These are phyloP conservation scores for Alces alces DNA, from an alignment of 2,113 vertebrate species.

Conservation along the genomic window DNA sequence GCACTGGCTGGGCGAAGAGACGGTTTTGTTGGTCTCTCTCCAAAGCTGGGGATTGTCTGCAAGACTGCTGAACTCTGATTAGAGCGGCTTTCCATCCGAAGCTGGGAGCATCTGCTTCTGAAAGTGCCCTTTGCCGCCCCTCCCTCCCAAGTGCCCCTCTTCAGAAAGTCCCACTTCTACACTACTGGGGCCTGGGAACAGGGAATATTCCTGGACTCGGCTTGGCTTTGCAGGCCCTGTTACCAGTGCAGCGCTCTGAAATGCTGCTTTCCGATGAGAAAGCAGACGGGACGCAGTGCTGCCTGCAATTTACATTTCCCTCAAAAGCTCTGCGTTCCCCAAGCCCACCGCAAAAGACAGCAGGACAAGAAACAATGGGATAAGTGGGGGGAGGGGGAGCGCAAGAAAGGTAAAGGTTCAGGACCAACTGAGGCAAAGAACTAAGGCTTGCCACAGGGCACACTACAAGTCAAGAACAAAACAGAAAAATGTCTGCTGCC, in stretches of 20 bases:
- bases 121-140: conserved; percentile 59
- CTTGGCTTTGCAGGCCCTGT: conserved; percentile 54
- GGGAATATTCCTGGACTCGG: conserved; percentile 50
- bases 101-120: conserved; percentile 80
- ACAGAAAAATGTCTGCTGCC: background rate
- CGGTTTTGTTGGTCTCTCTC: conserved; percentile 50
- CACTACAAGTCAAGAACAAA: background rate
- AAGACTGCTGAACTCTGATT: conserved; percentile 74
- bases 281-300: conserved; percentile 47
- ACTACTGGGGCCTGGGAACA: conserved; percentile 79
- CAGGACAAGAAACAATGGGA: background rate
- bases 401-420: background rate
- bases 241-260: conserved; percentile 70
- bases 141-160: conserved; percentile 62
- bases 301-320: conserved; percentile 71
- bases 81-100: conserved; percentile 76
- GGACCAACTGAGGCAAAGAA: background rate
- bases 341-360: background rate
- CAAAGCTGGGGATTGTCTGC: conserved; percentile 76
- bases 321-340: conserved; percentile 55
- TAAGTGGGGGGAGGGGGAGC: background rate
- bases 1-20: conserved; percentile 69
- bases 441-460: conserved; percentile 17
- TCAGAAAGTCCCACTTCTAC: conserved; percentile 71
- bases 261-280: conserved; percentile 69